phyloP scores from a whole-genome alignment of 2,888 invertebrate species.

The Tribolium freemani region DNA sequence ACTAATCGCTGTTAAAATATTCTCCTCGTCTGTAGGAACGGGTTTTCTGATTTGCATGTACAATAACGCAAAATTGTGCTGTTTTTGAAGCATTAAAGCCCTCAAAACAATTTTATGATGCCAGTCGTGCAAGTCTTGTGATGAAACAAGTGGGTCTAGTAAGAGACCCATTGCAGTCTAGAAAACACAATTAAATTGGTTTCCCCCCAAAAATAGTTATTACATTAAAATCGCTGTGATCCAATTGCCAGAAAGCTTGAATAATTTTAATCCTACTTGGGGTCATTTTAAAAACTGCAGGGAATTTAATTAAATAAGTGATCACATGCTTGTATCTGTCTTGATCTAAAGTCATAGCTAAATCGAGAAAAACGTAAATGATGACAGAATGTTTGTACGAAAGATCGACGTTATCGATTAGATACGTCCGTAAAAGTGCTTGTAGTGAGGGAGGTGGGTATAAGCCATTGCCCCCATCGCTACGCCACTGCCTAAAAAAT shows the following conservation, averaged over 20 bases:
- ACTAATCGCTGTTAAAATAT: constrained; percentile 73
- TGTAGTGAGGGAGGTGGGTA: constrained; percentile 91
- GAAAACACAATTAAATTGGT: constrained; percentile 43
- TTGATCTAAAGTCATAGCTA: constrained; percentile 79
- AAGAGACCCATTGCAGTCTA: constrained; percentile 78
- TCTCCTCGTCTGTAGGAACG: constrained; percentile 61
- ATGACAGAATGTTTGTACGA: constrained; percentile 84
- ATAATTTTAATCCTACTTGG: constrained; percentile 83
- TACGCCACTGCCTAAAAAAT: constrained; percentile 74
- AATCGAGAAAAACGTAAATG: constrained; percentile 86
- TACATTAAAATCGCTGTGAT: constrained; percentile 87
- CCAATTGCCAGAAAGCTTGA: constrained; percentile 91
- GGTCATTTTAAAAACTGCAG: constrained; percentile 83
- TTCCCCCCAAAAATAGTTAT: constrained; percentile 49
- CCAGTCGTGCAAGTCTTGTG: constrained; percentile 75
- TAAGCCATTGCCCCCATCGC: constrained; percentile 75
- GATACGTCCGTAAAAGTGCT: constrained; percentile 81
- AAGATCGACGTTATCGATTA: constrained; percentile 77
- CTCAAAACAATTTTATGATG: constrained; percentile 80
- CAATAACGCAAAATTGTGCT: constrained; percentile 78
- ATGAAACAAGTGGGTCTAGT: constrained; percentile 73
- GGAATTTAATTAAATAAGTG: constrained; percentile 83
- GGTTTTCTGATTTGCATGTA: constrained; percentile 75
- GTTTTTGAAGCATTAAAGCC: constrained; percentile 77
- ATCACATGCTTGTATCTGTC: constrained; percentile 74